Percentiles rank a stretch among this genome's conserved stretches.
Evolutionary conservation across 2,113 vertebrate genomes (phyloP).

Genomic region (Antennarius striatus): DNA sequence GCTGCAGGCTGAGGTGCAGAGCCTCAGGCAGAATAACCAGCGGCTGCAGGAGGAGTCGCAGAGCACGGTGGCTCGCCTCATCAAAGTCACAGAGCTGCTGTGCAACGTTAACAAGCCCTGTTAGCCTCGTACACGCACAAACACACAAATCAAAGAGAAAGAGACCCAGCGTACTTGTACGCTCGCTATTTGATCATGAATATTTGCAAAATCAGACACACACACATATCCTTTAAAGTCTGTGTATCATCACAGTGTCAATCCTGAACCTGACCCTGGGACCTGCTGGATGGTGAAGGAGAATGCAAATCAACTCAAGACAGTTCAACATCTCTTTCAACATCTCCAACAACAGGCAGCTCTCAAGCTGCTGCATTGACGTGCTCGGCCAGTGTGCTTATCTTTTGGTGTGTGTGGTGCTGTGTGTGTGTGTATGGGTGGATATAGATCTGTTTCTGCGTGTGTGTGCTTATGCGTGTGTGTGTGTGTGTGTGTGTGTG

Average conservation of each 20-base stretch:
- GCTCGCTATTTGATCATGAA: conserved; percentile 22
- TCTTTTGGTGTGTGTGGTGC: conserved; percentile 28
- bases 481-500: conserved; percentile 16
- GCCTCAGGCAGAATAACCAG: conserved; percentile 87
- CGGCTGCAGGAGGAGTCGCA: conserved; percentile 87
- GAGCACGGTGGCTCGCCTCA: conserved; percentile 85
- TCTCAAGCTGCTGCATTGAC: conserved; percentile 34
- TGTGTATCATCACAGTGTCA: conserved; percentile 34
- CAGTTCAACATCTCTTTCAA: conserved; percentile 35
- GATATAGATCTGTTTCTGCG: background rate
- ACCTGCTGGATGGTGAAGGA: conserved; percentile 43
- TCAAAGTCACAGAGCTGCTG: conserved; percentile 87
- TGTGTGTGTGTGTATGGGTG: conserved; percentile 3
- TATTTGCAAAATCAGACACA: conserved; percentile 38
- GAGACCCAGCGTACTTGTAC: conserved; percentile 30
- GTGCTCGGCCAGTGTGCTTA: conserved; percentile 50
- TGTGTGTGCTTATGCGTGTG: conserved; percentile 41
- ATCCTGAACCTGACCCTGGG: conserved; percentile 43
- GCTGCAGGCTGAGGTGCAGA: conserved; percentile 90
- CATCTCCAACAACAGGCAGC: conserved; percentile 49
- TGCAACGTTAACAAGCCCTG: conserved; percentile 85
- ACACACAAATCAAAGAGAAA: conserved; percentile 42
- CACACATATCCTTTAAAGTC: conserved; percentile 26
- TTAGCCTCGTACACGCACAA: conserved; percentile 58
- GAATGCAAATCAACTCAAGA: conserved; percentile 61